Evolutionary conservation across 2,797 vertebrate genomes (phyloP), one percentile per base, ranked within the genome.

Genomic region (Pangasius djambal): DNA sequence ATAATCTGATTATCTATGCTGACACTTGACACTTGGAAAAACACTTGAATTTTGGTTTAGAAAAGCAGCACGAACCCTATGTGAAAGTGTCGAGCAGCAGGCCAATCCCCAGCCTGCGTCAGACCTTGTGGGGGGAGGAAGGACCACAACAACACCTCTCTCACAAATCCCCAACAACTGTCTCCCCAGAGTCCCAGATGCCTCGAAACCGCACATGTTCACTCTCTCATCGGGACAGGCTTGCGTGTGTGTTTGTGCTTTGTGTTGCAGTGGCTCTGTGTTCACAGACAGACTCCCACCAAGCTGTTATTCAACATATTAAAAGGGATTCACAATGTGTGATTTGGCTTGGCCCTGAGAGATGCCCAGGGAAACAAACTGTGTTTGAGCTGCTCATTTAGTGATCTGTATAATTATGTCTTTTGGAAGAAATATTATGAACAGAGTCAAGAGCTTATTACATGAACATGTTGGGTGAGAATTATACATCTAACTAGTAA

Each of bases 301-400:
- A 84, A 85, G 88, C 90, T 91, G 91, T 87, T 89, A 79, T 89
- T 89, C 83, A 84, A 44, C 78, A 88, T 89, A 91, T 91, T 34
- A 89, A 69, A 83, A 65, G 48, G 65, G 31, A 75, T 83, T 63
- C 37, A 34, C 61, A 89, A 87, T 89, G 89, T 90, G 88, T 86
- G 86, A 84, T 70, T 88, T 89, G 91, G 89, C 89, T 87, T 70
- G 34, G 84, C n/a, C 10, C 34, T 28, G 44, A 83, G 34, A 70
- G 61, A 69, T 82, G 59, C 22, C 48, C 50, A 86, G 48, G 48
- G 44, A 85, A 74, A 86, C 20, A 25, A 87, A 90, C 87, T 70
- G 31, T 31, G 40, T 87, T 69, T 75, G 74, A 9, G 86, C 85
- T 87, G 67, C 90, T 90, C 86, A 83, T 88, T 86, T 87, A 44